Base-by-base conservation (phyloP, 2,888 invertebrate species). In the Acheta domesticus region DNA sequence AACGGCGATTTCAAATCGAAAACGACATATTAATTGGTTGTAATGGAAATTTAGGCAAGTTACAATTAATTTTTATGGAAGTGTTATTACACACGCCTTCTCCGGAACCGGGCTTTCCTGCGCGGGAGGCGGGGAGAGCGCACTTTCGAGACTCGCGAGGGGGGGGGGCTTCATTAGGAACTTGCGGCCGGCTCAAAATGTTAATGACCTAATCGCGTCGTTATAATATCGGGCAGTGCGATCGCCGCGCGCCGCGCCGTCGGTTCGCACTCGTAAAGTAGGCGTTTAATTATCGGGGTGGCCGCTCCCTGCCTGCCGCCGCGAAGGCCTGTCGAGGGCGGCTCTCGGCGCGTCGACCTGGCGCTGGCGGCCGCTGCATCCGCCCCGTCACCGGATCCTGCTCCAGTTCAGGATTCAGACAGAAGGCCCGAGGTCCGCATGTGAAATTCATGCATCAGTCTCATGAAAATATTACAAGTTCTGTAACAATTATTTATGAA, bases 11-110 rank as follows among this genome's bases (percentile, higher is more conserved):
- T n/a, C 62, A 62, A 14, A n/a, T 62, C 14, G 62, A 62, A 62
- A 62, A 62, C 62, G 62, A 62, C 62, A 62, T 62, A 62, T 62
- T 62, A 62, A 62, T 62, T 62, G 62, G n/a, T n/a, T 62, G 62
- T 62, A 62, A 62, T 62, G 14, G 62, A 62, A 62, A 62, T 62
- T 62, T 62, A 62, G 62, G 62, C 16, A 62, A 62, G 62, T 62
- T n/a, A 62, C 62, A 62, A 62, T 62, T 62, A 62, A 62, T 12
- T 62, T 62, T 62, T 62, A 62, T 62, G 62, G 62, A 14, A 62
- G 62, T 62, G 62, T 62, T 62, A 62, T 62, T 62, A 62, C n/a
- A 62, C 62, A 62, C 62, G 62, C 62, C 62, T 14, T 62, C 62
- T 62, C 62, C 62, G 62, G 62, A 62, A n/a, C 14, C n/a, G 16